phyloP scores from a whole-genome alignment of 2,797 vertebrate species.

The Chloroceryle amazona region DNA sequence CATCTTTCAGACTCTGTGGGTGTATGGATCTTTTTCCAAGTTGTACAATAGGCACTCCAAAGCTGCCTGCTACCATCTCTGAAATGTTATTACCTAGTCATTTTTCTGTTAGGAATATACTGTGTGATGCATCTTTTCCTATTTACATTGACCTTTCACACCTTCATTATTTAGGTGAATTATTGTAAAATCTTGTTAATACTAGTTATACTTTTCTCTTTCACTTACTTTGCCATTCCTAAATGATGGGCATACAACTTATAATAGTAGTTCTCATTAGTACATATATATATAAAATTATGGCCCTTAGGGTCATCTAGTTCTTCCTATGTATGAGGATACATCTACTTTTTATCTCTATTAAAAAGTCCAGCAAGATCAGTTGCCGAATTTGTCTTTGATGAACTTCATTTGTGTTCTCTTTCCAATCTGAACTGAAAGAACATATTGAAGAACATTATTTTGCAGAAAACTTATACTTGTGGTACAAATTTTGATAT shows the following conservation, averaged over 20 bases:
- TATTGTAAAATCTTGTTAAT: background rate
- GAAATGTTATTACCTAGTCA: background rate
- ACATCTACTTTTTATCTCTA: background rate
- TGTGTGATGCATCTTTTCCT: fast-evolving
- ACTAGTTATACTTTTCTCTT: background rate
- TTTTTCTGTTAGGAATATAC: background rate
- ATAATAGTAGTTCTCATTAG: background rate
- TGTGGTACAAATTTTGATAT: background rate
- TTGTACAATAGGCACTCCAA: background rate
- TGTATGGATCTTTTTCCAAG: background rate
- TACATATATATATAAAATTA: background rate
- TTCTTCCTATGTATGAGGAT: background rate
- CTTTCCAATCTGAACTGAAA: background rate
- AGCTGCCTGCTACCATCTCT: background rate
- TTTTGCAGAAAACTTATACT: background rate
- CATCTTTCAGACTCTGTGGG: background rate
- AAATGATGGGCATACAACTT: background rate
- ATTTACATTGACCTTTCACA: background rate
- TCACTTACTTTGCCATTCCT: background rate
- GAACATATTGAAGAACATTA: background rate
- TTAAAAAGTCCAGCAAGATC: background rate
- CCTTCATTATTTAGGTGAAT: background rate
- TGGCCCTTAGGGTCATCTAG: background rate
- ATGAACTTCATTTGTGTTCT: background rate
- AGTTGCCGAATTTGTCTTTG: background rate